These are phyloP conservation scores for Salvelinus sp. DNA, from an alignment of 2,113 vertebrate species.

Conservation along the genomic window DNA sequence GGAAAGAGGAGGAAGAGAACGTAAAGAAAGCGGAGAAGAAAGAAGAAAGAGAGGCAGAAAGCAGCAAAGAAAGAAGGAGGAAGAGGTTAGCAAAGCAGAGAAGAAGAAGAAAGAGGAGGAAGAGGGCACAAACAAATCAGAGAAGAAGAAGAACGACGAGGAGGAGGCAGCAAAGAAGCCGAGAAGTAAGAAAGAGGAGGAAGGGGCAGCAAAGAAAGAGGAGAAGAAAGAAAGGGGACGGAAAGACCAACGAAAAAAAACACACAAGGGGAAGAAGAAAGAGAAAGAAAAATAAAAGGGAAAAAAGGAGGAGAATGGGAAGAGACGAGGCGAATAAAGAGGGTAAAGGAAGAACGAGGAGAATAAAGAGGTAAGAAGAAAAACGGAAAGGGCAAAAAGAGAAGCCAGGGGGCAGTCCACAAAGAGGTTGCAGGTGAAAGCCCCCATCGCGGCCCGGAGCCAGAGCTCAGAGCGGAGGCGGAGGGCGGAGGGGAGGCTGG, in stretches of 20 bases:
- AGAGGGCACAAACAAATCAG: background rate
- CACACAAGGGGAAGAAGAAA: background rate
- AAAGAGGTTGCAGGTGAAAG: conserved; percentile 21
- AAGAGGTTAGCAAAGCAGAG: background rate
- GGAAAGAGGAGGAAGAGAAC: conserved; percentile 30
- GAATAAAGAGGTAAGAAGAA: background rate
- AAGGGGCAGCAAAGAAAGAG: conserved; percentile 52
- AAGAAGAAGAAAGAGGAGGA: background rate
- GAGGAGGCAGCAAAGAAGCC: background rate
- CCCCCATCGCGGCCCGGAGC: conserved; percentile 88
- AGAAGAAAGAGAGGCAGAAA: background rate
- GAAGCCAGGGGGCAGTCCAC: background rate
- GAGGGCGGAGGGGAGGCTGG: conserved; percentile 82
- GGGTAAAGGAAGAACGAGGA: background rate
- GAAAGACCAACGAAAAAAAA: background rate
- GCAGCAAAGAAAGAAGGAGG: background rate
- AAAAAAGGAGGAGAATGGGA: background rate
- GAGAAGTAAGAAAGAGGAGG: conserved; percentile 40
- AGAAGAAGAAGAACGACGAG: background rate
- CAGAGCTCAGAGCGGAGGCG: conserved; percentile 84
- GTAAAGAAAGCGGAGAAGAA: background rate
- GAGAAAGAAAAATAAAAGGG: background rate
- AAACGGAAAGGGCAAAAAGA: conserved; percentile 1
- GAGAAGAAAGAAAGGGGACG: background rate
- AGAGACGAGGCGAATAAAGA: background rate